phyloP scores from a whole-genome alignment of 2,888 invertebrate genomes.

The Agonopterix heracliana region DNA sequence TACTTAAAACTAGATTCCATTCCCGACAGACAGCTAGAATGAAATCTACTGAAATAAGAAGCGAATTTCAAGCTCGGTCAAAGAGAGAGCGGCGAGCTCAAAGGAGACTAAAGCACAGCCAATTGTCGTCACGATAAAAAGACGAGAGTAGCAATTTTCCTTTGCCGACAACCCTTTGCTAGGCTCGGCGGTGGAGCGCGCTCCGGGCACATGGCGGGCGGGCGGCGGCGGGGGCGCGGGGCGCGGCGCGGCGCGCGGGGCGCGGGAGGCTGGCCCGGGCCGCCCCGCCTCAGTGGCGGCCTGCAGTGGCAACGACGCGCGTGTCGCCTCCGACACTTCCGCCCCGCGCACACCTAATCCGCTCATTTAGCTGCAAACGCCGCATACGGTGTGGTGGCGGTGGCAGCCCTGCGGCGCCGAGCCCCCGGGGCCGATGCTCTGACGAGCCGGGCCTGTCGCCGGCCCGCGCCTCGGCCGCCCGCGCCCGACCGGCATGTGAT shows the following conservation, averaged over 20 bases:
- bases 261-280: slow-evolving; percentile 61
- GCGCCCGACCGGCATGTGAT: slow-evolving; percentile 59
- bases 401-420: slow-evolving; percentile 43
- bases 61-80: slow-evolving; percentile 20
- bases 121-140: slow-evolving; percentile 55
- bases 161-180: slow-evolving; percentile 69
- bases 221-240: slow-evolving; percentile 16
- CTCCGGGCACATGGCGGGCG: slow-evolving; percentile 61
- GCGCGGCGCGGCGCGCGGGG: slow-evolving; percentile 33
- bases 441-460: slow-evolving; percentile 46
- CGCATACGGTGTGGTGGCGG: slow-evolving; percentile 65
- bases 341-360: slow-evolving; percentile 63
- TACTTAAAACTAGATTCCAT: slow-evolving; percentile 11
- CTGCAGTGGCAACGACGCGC: slow-evolving; percentile 73
- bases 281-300: slow-evolving; percentile 75
- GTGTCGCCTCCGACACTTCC: slow-evolving; percentile 72
- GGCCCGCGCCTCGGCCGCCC: slow-evolving; percentile 45
- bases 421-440: slow-evolving; percentile 63
- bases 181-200: slow-evolving; percentile 48
- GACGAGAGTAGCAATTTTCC: slow-evolving; percentile 59
- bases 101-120: slow-evolving; percentile 38
- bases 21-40: slow-evolving; percentile 16
- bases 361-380: slow-evolving; percentile 69
- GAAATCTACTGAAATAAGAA: slow-evolving; percentile 3
- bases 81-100: slow-evolving; percentile 33